Evolutionary conservation across 2,113 vertebrate genomes (phyloP).

Genomic region (Neogobius melanostomus): DNA sequence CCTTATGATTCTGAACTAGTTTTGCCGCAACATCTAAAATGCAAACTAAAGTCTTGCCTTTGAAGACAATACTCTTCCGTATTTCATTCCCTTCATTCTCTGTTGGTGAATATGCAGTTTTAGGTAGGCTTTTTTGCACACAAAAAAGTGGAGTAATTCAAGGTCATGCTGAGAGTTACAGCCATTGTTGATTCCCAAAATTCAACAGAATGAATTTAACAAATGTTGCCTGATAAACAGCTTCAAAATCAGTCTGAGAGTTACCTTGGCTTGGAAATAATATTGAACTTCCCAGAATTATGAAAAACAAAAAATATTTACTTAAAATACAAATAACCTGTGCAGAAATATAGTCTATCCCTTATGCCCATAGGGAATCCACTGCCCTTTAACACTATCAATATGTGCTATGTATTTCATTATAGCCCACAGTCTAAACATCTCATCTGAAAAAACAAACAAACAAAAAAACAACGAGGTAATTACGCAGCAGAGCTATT

Average conservation of each 20-base stretch:
- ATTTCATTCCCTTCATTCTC: background rate
- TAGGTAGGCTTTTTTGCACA: background rate
- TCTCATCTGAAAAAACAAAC: constrained; percentile 2
- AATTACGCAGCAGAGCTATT: background rate
- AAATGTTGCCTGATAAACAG: background rate
- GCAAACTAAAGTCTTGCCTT: background rate
- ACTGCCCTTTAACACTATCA: background rate
- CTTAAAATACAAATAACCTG: constrained; percentile 20
- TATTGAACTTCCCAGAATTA: background rate
- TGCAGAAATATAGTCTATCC: background rate
- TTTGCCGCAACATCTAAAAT: too few relatives aligned
- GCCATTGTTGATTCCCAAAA: background rate
- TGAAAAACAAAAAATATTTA: constrained; percentile 13
- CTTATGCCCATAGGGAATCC: background rate
- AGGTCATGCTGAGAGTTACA: background rate
- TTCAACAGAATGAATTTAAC: too few relatives aligned
- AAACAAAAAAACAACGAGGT: background rate
- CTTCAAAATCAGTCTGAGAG: background rate
- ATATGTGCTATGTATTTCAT: constrained; percentile 16
- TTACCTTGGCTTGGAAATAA: background rate
- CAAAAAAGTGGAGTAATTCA: background rate
- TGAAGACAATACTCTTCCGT: background rate
- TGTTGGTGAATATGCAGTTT: background rate
- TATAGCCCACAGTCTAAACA: constrained; percentile 5
- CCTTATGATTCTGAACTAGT: too few relatives aligned